phyloP scores from a whole-genome alignment of 2,888 invertebrate species.

The Limnephilus rhombicus region DNA sequence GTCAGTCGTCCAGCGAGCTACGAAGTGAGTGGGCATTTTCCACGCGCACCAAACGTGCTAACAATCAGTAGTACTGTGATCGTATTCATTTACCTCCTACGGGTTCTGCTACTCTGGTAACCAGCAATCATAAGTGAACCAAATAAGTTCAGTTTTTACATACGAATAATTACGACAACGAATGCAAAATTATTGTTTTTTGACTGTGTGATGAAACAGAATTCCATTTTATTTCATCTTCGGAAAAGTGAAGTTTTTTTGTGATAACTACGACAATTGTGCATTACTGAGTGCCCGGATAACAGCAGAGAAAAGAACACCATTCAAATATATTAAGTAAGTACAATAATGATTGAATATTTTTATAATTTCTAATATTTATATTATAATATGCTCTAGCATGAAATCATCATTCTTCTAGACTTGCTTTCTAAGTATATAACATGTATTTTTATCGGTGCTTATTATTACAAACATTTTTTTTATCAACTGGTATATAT shows the following conservation, averaged over 20 bases:
- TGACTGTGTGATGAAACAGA: not conserved
- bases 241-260: not conserved
- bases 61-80: not conserved
- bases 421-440: not conserved
- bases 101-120: not conserved
- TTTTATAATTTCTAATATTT: not conserved
- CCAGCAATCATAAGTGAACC: not conserved
- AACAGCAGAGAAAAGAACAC: not conserved
- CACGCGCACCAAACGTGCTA: not conserved
- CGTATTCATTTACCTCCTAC: not conserved
- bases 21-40: not conserved
- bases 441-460: not conserved
- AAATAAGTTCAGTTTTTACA: not conserved
- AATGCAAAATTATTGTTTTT: not conserved
- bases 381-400: not conserved
- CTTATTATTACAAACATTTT: no score
- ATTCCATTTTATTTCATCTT: not conserved
- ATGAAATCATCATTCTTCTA: no score
- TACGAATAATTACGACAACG: not conserved
- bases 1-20: not conserved
- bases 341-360: not conserved
- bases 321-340: not conserved
- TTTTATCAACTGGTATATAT: no score
- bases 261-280: not conserved
- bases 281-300: not conserved